Conservation (phyloP, 2,888 invertebrate genomes). For the Drosophila subsilvestris region DNA sequence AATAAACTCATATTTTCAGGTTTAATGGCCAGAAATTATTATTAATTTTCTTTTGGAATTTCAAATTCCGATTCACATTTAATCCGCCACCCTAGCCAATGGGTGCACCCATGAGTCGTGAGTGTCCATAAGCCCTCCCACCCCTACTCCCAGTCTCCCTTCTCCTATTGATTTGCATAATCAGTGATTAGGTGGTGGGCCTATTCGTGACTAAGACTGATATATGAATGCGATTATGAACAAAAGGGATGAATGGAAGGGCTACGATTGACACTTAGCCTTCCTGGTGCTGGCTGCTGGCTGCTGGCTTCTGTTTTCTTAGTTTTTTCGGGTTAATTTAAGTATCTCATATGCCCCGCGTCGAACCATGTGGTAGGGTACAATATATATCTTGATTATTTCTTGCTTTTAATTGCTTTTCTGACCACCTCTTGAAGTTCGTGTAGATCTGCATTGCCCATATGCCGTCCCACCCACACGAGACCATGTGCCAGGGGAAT, state of each 20-base stretch:
- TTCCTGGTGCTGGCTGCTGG: too few species aligned
- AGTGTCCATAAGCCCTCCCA: neutral
- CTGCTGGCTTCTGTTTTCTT: neutral
- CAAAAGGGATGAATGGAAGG: neutral
- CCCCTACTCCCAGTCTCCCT: neutral
- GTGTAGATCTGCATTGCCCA: neutral
- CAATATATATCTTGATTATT: neutral
- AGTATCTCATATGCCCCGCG: neutral
- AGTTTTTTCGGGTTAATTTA: too few species aligned
- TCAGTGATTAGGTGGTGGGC: conserved; percentile 37
- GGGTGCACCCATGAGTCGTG: neutral
- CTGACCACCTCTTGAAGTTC: neutral
- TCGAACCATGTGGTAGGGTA: neutral
- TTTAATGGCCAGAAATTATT: neutral
- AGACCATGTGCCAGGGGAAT: neutral
- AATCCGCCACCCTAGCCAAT: neutral
- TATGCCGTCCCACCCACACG: too few species aligned
- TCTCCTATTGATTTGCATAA: conserved; percentile 40
- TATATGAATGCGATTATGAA: conserved; percentile 26
- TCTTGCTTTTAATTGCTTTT: neutral
- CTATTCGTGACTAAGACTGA: conserved; percentile 43
- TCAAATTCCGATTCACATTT: neutral
- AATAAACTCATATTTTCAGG: neutral
- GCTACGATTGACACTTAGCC: neutral
- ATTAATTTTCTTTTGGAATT: neutral